Percentiles rank a stretch among this genome's conserved stretches.
Evolutionary conservation across 1,140 invertebrate species (phyloP).

Genomic region (Campodea augens): DNA sequence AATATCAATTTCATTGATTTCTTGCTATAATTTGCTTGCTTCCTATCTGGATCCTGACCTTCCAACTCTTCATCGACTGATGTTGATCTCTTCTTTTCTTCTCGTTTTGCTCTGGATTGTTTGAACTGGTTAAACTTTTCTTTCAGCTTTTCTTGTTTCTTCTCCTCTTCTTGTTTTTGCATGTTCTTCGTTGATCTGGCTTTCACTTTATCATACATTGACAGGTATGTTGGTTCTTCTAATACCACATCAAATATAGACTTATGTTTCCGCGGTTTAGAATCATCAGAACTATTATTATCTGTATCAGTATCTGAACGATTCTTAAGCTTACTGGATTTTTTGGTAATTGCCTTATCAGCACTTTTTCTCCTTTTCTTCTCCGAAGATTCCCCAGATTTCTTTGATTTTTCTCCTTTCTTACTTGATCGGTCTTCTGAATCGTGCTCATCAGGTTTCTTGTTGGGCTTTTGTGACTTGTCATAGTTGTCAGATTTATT

Average conservation of each 20-base stretch:
- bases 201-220: slow-evolving; percentile 98
- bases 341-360: not conserved
- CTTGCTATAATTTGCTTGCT: slow-evolving; percentile 6
- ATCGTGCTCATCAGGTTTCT: too few relatives aligned
- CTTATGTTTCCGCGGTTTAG: slow-evolving; percentile 44
- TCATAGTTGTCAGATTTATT: slow-evolving; percentile 22
- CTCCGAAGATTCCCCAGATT: too few relatives aligned
- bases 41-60: slow-evolving; percentile 29
- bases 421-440: too few relatives aligned
- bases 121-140: slow-evolving; percentile 77
- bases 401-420: too few relatives aligned
- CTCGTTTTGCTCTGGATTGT: slow-evolving; percentile 60
- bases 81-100: slow-evolving; percentile 66
- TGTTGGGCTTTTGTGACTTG: not conserved
- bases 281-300: slow-evolving; percentile 30
- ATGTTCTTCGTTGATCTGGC: slow-evolving; percentile 79
- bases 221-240: slow-evolving; percentile 77
- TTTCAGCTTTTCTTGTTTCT: slow-evolving; percentile 63
- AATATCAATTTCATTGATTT: slow-evolving; percentile 25
- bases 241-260: slow-evolving; percentile 83
- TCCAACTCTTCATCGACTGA: slow-evolving; percentile 61
- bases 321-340: slow-evolving; percentile 4
- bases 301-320: slow-evolving; percentile 27
- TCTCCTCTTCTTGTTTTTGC: slow-evolving; percentile 76
- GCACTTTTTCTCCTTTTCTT: slow-evolving; percentile 12